Percentiles rank a stretch among this genome's conserved stretches.
These are phyloP conservation scores for Enteromius fasciolatus DNA, from an alignment of 2,797 vertebrate species.

Conservation along the genomic window DNA sequence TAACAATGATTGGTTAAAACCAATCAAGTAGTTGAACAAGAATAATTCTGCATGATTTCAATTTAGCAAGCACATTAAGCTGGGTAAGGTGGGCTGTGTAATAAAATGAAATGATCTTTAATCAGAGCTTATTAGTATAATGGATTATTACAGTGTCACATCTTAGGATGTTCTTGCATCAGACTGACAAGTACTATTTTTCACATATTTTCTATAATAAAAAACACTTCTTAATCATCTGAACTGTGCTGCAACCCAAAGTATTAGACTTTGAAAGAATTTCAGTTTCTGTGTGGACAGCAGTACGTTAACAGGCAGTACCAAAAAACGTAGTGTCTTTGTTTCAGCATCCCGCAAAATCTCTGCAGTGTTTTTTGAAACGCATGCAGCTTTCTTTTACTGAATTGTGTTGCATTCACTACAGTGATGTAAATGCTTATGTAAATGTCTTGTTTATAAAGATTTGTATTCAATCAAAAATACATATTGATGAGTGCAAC, in stretches of 20 bases:
- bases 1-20: slow-evolving; percentile 8
- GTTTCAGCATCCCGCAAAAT: background rate
- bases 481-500: background rate
- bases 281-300: background rate
- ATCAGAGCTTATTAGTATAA: slow-evolving; percentile 8
- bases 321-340: background rate
- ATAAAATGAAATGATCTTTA: background rate
- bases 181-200: background rate
- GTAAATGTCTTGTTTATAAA: background rate
- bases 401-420: background rate
- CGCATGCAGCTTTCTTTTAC: background rate
- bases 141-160: background rate
- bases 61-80: background rate
- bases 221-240: background rate
- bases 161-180: background rate
- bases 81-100: background rate
- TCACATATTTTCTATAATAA: background rate
- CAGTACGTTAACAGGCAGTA: background rate
- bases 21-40: background rate
- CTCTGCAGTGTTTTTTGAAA: background rate
- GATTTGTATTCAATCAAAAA: background rate
- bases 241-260: background rate
- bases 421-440: background rate
- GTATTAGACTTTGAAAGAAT: background rate
- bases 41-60: background rate